These are phyloP conservation scores for Neofelis nebulosa DNA, from an alignment of 2,113 vertebrate genomes.

Conservation along the genomic window DNA sequence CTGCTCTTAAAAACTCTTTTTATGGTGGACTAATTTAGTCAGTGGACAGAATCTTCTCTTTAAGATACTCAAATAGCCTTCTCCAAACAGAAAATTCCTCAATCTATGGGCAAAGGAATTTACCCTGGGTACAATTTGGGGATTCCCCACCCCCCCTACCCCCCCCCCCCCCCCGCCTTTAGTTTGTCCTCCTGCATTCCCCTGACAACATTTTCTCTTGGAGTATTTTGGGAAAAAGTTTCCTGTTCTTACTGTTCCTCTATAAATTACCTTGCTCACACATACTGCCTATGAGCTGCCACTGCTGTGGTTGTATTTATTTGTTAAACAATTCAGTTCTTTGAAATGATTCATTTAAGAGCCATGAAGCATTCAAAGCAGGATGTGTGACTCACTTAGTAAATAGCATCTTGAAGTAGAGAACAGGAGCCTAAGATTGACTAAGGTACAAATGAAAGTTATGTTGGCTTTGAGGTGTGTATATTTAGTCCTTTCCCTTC, in stretches of 20 bases:
- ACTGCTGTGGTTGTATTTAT: conserved; percentile 62
- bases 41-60: conserved; percentile 63
- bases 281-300: conserved; percentile 31
- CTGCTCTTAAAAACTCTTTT: conserved; percentile 38
- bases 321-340: conserved; percentile 68
- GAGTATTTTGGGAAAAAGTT: conserved; percentile 59
- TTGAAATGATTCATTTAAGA: conserved; percentile 75
- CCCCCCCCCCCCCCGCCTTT: background rate
- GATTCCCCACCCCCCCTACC: fast-evolving
- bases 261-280: conserved; percentile 57
- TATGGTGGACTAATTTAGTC: conserved; percentile 48
- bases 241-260: conserved; percentile 70
- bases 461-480: conserved; percentile 24
- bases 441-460: conserved; percentile 50
- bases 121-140: background rate
- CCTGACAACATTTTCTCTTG: conserved; percentile 52
- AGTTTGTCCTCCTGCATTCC: conserved; percentile 29
- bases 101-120: conserved; percentile 36
- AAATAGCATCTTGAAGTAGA: conserved; percentile 72
- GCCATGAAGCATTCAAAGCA: conserved; percentile 63
- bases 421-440: conserved; percentile 40
- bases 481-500: conserved; percentile 9
- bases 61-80: conserved; percentile 36
- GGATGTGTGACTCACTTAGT: conserved; percentile 81
- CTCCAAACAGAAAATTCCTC: conserved; percentile 25